Base-by-base conservation (phyloP, 1,140 invertebrate species). In the Drosophila kanapiae region DNA sequence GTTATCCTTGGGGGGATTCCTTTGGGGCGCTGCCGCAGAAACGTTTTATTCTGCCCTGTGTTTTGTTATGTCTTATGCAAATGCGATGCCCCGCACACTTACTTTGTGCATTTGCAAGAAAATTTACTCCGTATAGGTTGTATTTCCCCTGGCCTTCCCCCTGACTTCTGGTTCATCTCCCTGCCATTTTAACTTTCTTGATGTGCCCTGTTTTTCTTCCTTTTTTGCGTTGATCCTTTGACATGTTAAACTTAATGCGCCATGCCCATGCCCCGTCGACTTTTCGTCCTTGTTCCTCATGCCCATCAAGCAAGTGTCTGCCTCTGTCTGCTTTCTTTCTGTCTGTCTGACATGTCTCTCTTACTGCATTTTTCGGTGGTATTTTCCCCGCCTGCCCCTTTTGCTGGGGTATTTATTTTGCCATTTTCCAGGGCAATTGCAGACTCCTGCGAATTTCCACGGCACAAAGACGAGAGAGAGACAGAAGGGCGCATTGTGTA, bases 221-320 rank as follows among this genome's bases (percentile, higher is more conserved):
- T 48, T 45, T 62, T 74, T 72, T 78, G 45, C 78, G 42, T 79
- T 90, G 78, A 90, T 90, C 85, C 86, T 90, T 90, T 90, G 85
- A 90, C 85, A 90, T 85, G 82, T 76, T 85, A 81, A 90, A 85
- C 85, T 88, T 90, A 88, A 90, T 85, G 85, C 85, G 84, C 69
- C 67, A n/a, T 58, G 23, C 51, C 40, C 37, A 38, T 56, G 53
- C 53, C 35, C 8, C 37, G 53, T 56, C 53, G 53, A 42, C 53
- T 43, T 27, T 45, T 53, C 29, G 18, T 33, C 35, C 43, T 23
- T 29, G 53, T 18, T 27, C 27, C 40, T n/a, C 29, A 37, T 27
- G 23, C 33, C 53, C 45, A 59, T 54, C 61, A 31, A 42, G 77
- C 77, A 63, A 56, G 31, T 65, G 72, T 53, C 75, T 78, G 53